Base-by-base conservation (phyloP, 2,888 invertebrate genomes). In the Polymixis lichenea region DNA sequence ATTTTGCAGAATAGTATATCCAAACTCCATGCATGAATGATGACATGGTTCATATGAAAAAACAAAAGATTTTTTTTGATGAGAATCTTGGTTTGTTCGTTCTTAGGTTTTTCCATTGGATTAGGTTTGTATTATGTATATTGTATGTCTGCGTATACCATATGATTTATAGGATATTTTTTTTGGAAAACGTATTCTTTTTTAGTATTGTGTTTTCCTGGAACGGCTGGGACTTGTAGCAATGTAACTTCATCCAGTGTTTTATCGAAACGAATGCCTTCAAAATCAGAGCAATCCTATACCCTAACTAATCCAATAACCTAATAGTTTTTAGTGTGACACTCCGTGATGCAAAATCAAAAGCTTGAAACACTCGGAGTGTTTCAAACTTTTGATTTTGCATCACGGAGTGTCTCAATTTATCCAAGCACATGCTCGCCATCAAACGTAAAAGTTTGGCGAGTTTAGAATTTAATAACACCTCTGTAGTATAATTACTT, bases 1-100 rank as follows among this genome's bases (percentile, higher is more conserved):
- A 6, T 60, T 32, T 60, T 19, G 32, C 58, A 4, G 9, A 28
- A 60, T 32, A 60, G 5, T n/a, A 43, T 19, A 72, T 22, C 15
- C 13, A 15, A 65, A 43, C 9, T 55, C 6, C 32, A 61, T 78
- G 56, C 73, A 73, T 73, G 51, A 79, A 46, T 32, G 51, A 79
- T 53, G 15, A 60, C 60, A 15, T 78, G 9, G 15, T 79, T 53
- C 22, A 11, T 9, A 46, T 13, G 58, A 22, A 71, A 70, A 46
- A 60, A 25, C 13, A 2, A 60, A 32, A 53, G 9, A 49, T 22
- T 28, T 28, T 25, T 25, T 46, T 28, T 28, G 19, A 19, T 46
- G 17, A 13, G 8, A 53, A 17, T 32, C 17, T 60, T 17, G 13
- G 17, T 70, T 70, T 13, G 13, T 25, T 1, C 38, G 6, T 78